These are phyloP conservation scores for Pyrochroa serraticornis DNA, from an alignment of 2,888 invertebrate genomes.

Conservation along the genomic window DNA sequence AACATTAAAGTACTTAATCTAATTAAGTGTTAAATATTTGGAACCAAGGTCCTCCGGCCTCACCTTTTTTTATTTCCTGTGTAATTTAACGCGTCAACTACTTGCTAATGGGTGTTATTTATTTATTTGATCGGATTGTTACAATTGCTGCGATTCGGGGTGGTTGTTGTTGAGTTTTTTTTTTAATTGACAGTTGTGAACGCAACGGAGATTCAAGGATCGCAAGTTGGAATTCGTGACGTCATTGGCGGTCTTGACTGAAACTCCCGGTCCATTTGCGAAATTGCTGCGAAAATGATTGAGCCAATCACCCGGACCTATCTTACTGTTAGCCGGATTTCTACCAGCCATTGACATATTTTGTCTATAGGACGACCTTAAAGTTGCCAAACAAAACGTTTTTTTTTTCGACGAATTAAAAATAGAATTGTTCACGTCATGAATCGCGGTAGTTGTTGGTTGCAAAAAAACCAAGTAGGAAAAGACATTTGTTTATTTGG, in stretches of 20 bases:
- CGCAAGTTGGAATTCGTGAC: not conserved
- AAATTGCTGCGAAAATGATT: too few relatives aligned
- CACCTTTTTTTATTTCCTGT: constrained; percentile 13
- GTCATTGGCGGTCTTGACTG: not conserved
- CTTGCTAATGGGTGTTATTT: constrained; percentile 9
- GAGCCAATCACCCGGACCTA: constrained; percentile 5
- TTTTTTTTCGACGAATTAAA: too few relatives aligned
- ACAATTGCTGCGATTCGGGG: too few relatives aligned
- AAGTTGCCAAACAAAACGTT: too few relatives aligned
- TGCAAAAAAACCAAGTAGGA: too few relatives aligned
- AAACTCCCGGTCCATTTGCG: too few relatives aligned
- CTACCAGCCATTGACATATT: not conserved
- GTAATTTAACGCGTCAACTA: constrained; percentile 13
- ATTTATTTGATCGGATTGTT: not conserved
- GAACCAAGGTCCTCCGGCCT: constrained; percentile 6
- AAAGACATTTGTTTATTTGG: too few relatives aligned
- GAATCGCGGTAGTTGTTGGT: too few relatives aligned
- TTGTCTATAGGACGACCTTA: constrained; percentile 1
- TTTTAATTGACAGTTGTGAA: not conserved
- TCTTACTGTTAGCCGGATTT: constrained; percentile 2
- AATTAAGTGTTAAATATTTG: not conserved
- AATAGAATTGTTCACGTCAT: too few relatives aligned
- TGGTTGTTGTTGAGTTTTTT: constrained; percentile 1
- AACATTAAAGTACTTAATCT: too few relatives aligned
- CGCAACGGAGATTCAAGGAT: constrained; percentile 6